phyloP scores from a whole-genome alignment of 2,113 vertebrate species.

The Coturnix japonica region DNA sequence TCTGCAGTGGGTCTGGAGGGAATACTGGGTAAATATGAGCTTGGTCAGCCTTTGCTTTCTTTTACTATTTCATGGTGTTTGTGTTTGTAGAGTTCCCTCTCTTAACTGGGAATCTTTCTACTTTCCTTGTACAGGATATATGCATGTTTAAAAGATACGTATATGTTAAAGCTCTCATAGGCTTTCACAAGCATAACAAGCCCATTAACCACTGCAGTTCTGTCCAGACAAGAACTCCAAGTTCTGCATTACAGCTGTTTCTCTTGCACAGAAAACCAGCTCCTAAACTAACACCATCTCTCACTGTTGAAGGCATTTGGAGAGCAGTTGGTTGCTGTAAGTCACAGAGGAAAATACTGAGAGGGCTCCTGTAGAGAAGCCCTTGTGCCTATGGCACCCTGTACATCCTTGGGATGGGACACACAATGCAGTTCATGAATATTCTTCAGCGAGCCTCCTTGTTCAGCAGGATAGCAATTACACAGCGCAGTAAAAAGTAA shows the following conservation, averaged over 20 bases:
- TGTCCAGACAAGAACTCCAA: not conserved
- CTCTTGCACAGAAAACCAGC: not conserved
- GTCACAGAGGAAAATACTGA: not conserved
- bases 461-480: not conserved
- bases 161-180: not conserved
- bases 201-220: not conserved
- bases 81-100: not conserved
- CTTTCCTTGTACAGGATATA: not conserved
- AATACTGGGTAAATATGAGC: not conserved
- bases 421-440: not conserved
- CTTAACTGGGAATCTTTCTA: not conserved
- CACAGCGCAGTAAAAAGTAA: not conserved
- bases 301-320: not conserved
- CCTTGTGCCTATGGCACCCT: not conserved
- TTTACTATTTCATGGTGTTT: not conserved
- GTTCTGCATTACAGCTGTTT: not conserved
- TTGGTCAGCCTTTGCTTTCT: not conserved
- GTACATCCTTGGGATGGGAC: not conserved
- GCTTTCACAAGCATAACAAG: not conserved
- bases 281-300: conserved; percentile 4
- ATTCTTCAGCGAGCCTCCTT: not conserved
- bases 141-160: not conserved
- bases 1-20: not conserved
- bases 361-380: not conserved
- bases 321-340: not conserved